Conservation (phyloP, 2,113 vertebrate species). For the Tupaia chinensis region DNA sequence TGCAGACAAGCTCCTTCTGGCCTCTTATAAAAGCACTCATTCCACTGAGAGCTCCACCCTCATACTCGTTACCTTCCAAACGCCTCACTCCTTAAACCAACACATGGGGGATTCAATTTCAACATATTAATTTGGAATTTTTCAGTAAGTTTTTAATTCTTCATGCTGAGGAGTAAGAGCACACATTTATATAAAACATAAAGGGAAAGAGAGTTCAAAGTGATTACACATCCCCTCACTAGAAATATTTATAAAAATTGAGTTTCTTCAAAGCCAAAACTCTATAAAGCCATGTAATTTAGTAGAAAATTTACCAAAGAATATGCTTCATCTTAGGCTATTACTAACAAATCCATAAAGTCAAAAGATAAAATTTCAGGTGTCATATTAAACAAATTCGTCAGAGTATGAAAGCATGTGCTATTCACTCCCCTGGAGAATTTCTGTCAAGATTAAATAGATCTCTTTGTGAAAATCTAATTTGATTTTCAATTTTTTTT, state of each 20-base stretch:
- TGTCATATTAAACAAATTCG: background rate
- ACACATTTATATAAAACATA: background rate
- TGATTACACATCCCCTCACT: background rate
- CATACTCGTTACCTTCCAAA: background rate
- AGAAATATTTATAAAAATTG: background rate
- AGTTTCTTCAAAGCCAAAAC: background rate
- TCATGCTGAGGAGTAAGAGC: too few species aligned
- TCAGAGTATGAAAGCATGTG: background rate
- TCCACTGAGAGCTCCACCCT: background rate
- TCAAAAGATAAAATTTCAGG: background rate
- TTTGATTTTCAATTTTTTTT: background rate
- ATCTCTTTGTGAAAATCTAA: background rate
- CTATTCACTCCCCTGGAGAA: background rate
- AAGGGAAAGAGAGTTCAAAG: background rate
- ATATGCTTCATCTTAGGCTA: background rate
- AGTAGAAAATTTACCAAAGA: background rate
- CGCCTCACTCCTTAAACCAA: background rate
- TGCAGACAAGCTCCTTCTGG: background rate
- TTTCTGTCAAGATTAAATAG: background rate
- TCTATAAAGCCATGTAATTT: background rate
- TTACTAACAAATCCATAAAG: background rate
- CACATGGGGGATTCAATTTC: background rate
- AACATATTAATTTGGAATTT: background rate
- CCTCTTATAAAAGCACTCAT: background rate
- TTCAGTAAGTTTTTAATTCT: background rate